These are phyloP conservation scores for Amniataba percoides DNA, from an alignment of 2,797 vertebrate species.

Conservation along the genomic window DNA sequence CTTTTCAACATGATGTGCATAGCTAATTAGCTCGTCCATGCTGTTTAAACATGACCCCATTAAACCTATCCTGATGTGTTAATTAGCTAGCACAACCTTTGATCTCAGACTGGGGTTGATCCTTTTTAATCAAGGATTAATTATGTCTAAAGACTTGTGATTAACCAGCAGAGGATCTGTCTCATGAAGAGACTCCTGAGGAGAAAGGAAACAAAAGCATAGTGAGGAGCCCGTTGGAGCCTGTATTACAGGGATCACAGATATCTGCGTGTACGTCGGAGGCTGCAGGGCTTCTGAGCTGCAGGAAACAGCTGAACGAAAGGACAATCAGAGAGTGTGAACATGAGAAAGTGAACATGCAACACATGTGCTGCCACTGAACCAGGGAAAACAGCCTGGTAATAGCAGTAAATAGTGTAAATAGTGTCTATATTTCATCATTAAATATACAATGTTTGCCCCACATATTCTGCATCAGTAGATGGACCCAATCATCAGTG, in stretches of 20 bases:
- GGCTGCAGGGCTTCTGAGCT: background rate
- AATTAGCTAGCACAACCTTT: slow-evolving; percentile 65
- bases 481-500: background rate
- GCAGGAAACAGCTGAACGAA: slow-evolving; percentile 9
- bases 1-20: slow-evolving; percentile 31
- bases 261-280: background rate
- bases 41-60: slow-evolving; percentile 50
- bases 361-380: background rate
- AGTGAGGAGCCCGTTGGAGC: background rate
- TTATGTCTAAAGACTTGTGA: slow-evolving; percentile 62
- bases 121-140: slow-evolving; percentile 76
- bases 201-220: slow-evolving; percentile 32
- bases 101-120: slow-evolving; percentile 61
- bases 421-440: background rate
- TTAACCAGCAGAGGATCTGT: slow-evolving; percentile 50
- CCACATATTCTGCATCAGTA: background rate
- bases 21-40: slow-evolving; percentile 41
- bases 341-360: background rate
- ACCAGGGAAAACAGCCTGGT: background rate
- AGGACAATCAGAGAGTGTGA: background rate
- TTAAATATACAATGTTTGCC: slow-evolving; percentile 6
- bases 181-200: slow-evolving; percentile 14
- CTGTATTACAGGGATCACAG: background rate
- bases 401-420: background rate
- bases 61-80: slow-evolving; percentile 52